Evolutionary conservation across 2,888 invertebrate genomes (phyloP), one percentile per base, ranked within the genome.

Genomic region (Lasioglossum calceatum): DNA sequence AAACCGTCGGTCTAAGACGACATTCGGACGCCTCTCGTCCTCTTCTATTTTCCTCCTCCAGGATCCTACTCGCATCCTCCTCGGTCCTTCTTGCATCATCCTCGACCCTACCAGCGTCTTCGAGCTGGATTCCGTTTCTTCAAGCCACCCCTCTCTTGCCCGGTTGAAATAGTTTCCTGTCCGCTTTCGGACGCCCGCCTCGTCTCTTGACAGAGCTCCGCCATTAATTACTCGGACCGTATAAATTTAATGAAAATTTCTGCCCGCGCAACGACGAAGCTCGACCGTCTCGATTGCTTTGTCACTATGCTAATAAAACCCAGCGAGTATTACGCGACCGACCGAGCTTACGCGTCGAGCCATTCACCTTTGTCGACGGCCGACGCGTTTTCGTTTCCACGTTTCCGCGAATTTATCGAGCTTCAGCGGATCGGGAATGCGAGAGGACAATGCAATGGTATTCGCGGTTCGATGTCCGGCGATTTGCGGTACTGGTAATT

Each of bases 1-100:
- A 87, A 85, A 79, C 75, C 44, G 81, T 42, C 81, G 54, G 70
- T 87, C 80, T 74, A 81, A 82, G 86, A 77, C 73, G 83, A 82
- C 87, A 54, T 82, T 83, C 79, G 74, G 87, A 81, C 83, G 85
- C 70, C 70, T 79, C 80, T 54, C 54, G 23, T 10, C 10, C 54
- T n/a, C 54, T n/a, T 54, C 54, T 54, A 54, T 54, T 54, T 54
- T 54, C 54, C 23, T 54, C n/a, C 54, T 54, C 54, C 54, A 54
- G 10, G 78, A 14, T 76, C 76, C 50, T 39, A 42, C 61, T 54
- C 58, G 61, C 27, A 14, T 61, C 61, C 54, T 54, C n/a, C 10
- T 27, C 61, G 61, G n/a, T 7, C 61, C 61, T 54, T 54, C 61
- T 54, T 54, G 61, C 61, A 3, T 61, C 61, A 10, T 54, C 23